Percentiles rank a stretch among this genome's conserved stretches.
phyloP scores from a whole-genome alignment of 2,888 invertebrate genomes.

The Pomacea canaliculata region DNA sequence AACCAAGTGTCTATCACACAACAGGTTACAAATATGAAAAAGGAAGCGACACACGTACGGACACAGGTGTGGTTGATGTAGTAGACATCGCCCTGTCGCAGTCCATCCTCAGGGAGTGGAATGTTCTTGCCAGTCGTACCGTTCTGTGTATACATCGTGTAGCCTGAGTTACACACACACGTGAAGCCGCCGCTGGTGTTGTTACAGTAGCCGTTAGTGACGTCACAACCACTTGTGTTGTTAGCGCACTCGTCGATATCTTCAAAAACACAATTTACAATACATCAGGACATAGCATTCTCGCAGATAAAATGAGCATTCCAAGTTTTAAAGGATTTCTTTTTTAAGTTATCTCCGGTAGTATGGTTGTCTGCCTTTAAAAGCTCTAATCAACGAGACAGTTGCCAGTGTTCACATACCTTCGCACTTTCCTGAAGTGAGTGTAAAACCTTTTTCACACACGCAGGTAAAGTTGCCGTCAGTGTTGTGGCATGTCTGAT shows the following conservation, averaged over 20 bases:
- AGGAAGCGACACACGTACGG: slow-evolving; percentile 16
- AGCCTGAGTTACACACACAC: slow-evolving; percentile 26
- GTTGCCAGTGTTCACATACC: neutral
- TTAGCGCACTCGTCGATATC: slow-evolving; percentile 7
- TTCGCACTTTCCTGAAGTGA: neutral
- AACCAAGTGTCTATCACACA: neutral
- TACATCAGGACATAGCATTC: no score
- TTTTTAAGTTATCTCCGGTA: no score
- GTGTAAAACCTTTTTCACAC: slow-evolving; percentile 6
- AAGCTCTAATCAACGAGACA: no score
- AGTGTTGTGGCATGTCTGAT: slow-evolving; percentile 13
- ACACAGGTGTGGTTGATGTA: slow-evolving; percentile 33
- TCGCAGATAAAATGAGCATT: no score
- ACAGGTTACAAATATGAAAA: neutral
- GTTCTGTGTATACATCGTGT: slow-evolving; percentile 24
- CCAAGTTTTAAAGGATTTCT: no score
- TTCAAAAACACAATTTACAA: neutral
- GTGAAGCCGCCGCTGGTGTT: slow-evolving; percentile 7
- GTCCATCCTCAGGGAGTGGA: slow-evolving; percentile 24
- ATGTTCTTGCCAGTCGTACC: slow-evolving; percentile 22
- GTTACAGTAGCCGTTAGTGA: slow-evolving; percentile 13
- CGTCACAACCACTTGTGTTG: slow-evolving; percentile 5
- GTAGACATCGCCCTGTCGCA: slow-evolving; percentile 22
- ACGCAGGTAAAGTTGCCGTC: slow-evolving; percentile 7
- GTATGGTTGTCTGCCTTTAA: no score